Evolutionary conservation across 2,113 vertebrate species (phyloP), one percentile per base, ranked within the genome.

Genomic region (Cyrtonyx montezumae): DNA sequence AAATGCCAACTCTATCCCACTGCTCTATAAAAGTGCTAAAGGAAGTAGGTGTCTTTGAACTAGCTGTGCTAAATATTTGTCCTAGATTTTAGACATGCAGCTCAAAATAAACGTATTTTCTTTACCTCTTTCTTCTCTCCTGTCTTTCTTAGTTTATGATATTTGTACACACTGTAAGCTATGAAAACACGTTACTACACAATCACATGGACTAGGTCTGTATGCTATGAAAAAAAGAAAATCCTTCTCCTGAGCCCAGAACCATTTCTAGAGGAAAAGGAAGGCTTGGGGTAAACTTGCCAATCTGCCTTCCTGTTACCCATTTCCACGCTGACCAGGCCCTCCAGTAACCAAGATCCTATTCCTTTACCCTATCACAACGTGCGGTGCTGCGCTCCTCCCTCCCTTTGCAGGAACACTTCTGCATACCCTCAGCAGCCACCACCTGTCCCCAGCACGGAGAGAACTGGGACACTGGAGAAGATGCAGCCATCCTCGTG

Each of bases 1-100:
- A 65, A 86, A 68, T 1, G 4, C 42, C 34, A 95, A n/a, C 37
- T 28, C 40, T 90, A 89, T 62, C 20, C 75, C 59, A 78, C 65
- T 86, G 40, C 25, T 94, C 73, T 20, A 40, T 23, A 70, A 58
- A 91, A 67, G 20, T 67, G 68, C 36, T 90, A 85, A 82, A 90
- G 85, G 83, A 95, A 96, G 46, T 74, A 91, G 71, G 65, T 78
- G 85, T 61, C 93, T 96, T 95, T 95, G 95, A 96, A 92, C 75
- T 83, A 80, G 79, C 61, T 96, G 84, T 65, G 73, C 91, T 93
- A 91, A 94, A 91, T 94, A 95, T 91, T 58, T 96, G 93, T 69
- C 94, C 94, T 94, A 96, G 84, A 95, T 95, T 95, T 78, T 71
- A 85, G 90, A 91, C 83, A 69, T 7, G 48, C 65, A 88, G 67